Evolutionary conservation across 2,113 vertebrate species (phyloP), one percentile per base, ranked within the genome.

Genomic region (Chlorodrepanis virens): DNA sequence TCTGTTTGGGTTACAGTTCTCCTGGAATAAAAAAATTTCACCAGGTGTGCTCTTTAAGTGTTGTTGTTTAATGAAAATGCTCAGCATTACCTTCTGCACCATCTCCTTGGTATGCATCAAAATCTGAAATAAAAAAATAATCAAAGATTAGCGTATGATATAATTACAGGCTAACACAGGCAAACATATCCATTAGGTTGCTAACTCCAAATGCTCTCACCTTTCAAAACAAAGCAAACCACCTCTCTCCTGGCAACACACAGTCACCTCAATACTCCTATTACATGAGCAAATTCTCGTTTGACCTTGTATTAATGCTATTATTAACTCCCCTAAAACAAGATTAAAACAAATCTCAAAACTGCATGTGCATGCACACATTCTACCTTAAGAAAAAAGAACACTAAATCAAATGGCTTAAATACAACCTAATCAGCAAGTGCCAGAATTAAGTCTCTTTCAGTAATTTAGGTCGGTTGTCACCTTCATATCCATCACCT

Each of bases 51-150:
- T 96, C 91, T 94, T 94, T 97, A 97, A 97, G 71, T 95, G 91
- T 88, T 89, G 64, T 70, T 97, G 92, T 97, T 97, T 89, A 97
- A 98, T 95, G 82, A 96, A 97, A 97, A 97, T 85, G 92, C 69
- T 96, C 92, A 96, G 80, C 94, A 95, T 97, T 98, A 99, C 99
- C 99, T 99, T 99, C 98, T 99, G 99, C 83, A 99, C 99, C 99
- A 99, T 97, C 98, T 99, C 99, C 97, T 99, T 99, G 35, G 99
- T 99, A 97, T 99, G 99, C 98, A 99, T 99, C 97, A 99, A 98
- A 98, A 99, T 99, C 99, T 99, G 97, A 95, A 95, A 97, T 72
- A 74, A 94, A 95, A 94, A 96, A 93, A 91, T 54, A 85, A 96
- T 74, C 64, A 84, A 96, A 96, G 67, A 97, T 98, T 97, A 97